Base-by-base conservation (phyloP, 2,888 invertebrate genomes). In the Epiblema foenella region DNA sequence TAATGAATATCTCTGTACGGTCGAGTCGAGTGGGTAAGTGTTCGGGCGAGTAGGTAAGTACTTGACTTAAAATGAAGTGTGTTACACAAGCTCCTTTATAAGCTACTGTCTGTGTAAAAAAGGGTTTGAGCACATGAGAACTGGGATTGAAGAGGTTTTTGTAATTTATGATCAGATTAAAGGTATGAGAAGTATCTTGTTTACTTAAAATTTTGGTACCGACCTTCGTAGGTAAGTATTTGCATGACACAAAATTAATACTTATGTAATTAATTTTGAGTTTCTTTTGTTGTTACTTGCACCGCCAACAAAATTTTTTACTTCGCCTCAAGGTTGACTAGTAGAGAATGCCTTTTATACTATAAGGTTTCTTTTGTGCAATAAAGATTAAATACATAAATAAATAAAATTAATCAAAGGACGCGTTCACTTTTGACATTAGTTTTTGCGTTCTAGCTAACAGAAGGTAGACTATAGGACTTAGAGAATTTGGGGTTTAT, bases 1-100 rank as follows among this genome's bases (percentile, higher is more conserved):
- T 73, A 73, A 68, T 73, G 52, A 42, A 57, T 54, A 67, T 67
- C 60, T 59, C 52, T 66, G 65, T 70, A 33, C 20, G 18, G n/a
- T n/a, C 46, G 46, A 46, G 60, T 66, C 65, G 60, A 71, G 71
- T 71, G 71, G 54, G 54, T 57, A 66, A 71, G 39, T 71, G 56
- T 60, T 54, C 39, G 15, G 20, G 37, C 20, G 60, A 42, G 33
- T 63, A 68, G 54, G 56, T 60, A 67, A 71, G 71, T 67, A 54
- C 60, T 66, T 57, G 66, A 67, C 37, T 60, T 42, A 37, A 57
- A 57, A 59, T 58, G 42, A 52, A 52, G 63, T 69, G 49, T 24
- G 68, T 60, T 60, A 9, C 39, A 63, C 39, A 37, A 68, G 68
- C 69, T 64, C 10, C 63, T 69, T 51, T 69, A 29, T 58, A 69